phyloP scores from a whole-genome alignment of 2,888 invertebrate species.

The Lymantria dispar region DNA sequence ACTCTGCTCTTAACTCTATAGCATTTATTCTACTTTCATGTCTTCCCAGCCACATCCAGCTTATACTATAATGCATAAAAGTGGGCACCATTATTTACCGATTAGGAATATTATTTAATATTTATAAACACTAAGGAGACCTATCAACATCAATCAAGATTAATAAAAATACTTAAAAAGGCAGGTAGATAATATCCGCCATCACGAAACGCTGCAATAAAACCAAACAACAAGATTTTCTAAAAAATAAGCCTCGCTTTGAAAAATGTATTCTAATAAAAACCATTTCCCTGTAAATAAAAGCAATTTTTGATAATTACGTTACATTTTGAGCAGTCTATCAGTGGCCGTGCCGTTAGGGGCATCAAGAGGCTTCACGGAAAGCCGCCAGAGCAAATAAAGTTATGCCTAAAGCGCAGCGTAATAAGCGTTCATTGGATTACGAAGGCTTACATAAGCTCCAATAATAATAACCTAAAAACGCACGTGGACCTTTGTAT shows the following conservation, averaged over 20 bases:
- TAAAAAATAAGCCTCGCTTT: constrained; percentile 34
- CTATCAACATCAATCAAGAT: background rate
- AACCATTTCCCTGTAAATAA: constrained; percentile 60
- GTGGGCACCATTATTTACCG: no score
- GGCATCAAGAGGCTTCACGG: constrained; percentile 62
- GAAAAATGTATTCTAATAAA: constrained; percentile 42
- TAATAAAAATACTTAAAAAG: constrained; percentile 3
- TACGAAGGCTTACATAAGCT: constrained; percentile 66
- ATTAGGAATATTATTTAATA: no score
- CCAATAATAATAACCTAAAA: constrained; percentile 79
- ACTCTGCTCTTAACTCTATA: no score
- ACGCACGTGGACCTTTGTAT: constrained; percentile 72
- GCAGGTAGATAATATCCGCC: background rate
- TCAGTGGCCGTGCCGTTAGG: constrained; percentile 67
- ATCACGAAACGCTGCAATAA: constrained; percentile 16
- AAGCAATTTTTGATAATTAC: constrained; percentile 81
- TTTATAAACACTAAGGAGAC: background rate
- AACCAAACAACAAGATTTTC: constrained; percentile 23
- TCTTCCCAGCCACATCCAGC: no score
- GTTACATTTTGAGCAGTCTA: constrained; percentile 62
- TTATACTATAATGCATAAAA: no score
- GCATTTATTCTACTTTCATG: no score
- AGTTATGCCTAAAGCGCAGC: constrained; percentile 66
- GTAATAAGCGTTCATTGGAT: constrained; percentile 81
- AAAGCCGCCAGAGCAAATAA: constrained; percentile 74